Evolutionary conservation across 2,113 vertebrate species (phyloP).

Genomic region (Sterna hirundo): DNA sequence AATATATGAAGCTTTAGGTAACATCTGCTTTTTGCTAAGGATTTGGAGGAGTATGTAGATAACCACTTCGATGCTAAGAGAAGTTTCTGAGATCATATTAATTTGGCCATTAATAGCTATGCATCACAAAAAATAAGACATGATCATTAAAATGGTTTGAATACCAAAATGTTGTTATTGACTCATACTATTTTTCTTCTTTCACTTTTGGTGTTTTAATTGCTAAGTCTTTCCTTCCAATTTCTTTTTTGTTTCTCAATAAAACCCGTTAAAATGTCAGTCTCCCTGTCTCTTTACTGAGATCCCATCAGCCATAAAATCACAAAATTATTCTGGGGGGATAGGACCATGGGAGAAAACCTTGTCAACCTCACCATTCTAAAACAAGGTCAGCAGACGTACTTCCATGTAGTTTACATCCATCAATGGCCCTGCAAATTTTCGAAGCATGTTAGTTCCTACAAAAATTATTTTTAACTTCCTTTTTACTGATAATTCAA

Average conservation of each 20-base stretch:
- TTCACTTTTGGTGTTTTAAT: background rate
- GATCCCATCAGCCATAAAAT: background rate
- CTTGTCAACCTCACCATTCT: accelerated
- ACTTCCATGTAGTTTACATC: background rate
- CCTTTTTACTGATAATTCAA: background rate
- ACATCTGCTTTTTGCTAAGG: background rate
- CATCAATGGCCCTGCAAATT: background rate
- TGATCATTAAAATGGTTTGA: background rate
- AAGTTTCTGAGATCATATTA: background rate
- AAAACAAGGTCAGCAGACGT: background rate
- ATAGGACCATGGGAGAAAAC: background rate
- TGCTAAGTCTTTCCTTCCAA: background rate
- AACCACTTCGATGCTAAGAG: background rate
- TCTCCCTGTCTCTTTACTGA: background rate
- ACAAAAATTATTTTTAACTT: background rate
- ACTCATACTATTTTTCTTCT: background rate
- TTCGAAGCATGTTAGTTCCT: background rate
- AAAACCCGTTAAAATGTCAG: background rate
- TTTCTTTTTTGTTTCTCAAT: background rate
- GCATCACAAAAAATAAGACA: background rate
- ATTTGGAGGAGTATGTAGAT: background rate
- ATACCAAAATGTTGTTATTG: background rate
- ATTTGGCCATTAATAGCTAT: background rate
- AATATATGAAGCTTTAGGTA: background rate
- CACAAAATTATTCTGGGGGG: background rate